phyloP scores from a whole-genome alignment of 2,888 invertebrate species.

The Campoplex nolae region DNA sequence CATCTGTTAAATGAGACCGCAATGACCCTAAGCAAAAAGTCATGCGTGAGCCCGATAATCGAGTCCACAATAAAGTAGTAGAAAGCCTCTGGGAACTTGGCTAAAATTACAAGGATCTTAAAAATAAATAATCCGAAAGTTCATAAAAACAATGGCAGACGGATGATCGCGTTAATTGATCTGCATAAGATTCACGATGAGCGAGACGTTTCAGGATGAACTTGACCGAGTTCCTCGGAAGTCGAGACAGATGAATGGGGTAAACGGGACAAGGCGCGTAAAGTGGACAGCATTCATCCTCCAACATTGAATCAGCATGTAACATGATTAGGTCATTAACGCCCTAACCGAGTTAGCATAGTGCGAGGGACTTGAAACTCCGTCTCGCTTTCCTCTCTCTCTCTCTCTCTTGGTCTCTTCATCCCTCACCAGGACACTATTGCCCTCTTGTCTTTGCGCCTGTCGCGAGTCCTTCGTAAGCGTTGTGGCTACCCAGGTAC shows the following conservation, averaged over 20 bases:
- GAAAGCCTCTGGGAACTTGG: not conserved
- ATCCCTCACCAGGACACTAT: conserved; percentile 72
- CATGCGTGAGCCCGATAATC: not conserved
- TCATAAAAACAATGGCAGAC: not conserved
- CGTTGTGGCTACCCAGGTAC: conserved; percentile 60
- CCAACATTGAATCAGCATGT: conserved; percentile 84
- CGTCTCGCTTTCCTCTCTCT: conserved; percentile 33
- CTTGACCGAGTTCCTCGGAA: conserved; percentile 82
- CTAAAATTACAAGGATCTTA: not conserved
- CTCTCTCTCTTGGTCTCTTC: conserved; percentile 39
- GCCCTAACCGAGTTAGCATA: conserved; percentile 84
- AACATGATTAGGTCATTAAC: conserved; percentile 84
- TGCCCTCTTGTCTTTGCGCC: conserved; percentile 75
- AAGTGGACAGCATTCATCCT: conserved; percentile 84
- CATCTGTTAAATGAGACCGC: not conserved
- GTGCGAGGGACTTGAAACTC: conserved; percentile 83
- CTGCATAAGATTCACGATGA: conserved; percentile 25
- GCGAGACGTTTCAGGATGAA: conserved; percentile 75
- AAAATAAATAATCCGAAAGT: not conserved
- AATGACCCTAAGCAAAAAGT: not conserved
- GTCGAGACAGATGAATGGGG: conserved; percentile 74
- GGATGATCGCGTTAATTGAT: not conserved
- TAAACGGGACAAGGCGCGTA: conserved; percentile 83
- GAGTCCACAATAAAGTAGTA: not conserved
- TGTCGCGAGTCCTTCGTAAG: conserved; percentile 76